Percentiles rank a stretch among this genome's conserved stretches.
phyloP scores from a whole-genome alignment of 2,797 vertebrate species.

The Potorous gilbertii region DNA sequence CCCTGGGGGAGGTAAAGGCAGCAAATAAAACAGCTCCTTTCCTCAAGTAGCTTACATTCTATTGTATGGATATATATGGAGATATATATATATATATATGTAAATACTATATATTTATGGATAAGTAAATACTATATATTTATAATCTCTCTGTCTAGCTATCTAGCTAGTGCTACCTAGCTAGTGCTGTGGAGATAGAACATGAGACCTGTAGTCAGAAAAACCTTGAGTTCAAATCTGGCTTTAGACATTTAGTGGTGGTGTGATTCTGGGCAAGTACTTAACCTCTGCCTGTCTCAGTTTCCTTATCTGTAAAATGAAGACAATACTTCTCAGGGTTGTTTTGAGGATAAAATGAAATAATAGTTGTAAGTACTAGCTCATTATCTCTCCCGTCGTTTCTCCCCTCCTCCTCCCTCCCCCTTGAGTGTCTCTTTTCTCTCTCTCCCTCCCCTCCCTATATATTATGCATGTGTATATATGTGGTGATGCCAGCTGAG shows the following conservation, averaged over 20 bases:
- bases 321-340: not conserved
- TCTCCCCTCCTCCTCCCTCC: no score
- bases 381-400: not conserved
- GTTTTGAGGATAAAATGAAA: not conserved
- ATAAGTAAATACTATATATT: no score
- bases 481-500: no score
- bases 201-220: not conserved
- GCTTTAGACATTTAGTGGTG: not conserved
- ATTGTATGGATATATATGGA: no score
- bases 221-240: not conserved
- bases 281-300: not conserved
- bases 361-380: not conserved
- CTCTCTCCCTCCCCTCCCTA: not conserved
- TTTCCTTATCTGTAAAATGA: not conserved
- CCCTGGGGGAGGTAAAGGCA: not conserved
- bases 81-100: no score
- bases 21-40: not conserved
- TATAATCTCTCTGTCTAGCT: not conserved
- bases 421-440: no score
- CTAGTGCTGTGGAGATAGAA: not conserved
- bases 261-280: not conserved
- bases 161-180: not conserved
- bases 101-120: not conserved
- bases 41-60: not conserved
- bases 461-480: not conserved